A percentile compares a stretch with the other conserved stretches of the same genome.
These are phyloP conservation scores for Branchipolynoe longqiensis DNA, from an alignment of 2,888 invertebrate species.

Conservation along the genomic window DNA sequence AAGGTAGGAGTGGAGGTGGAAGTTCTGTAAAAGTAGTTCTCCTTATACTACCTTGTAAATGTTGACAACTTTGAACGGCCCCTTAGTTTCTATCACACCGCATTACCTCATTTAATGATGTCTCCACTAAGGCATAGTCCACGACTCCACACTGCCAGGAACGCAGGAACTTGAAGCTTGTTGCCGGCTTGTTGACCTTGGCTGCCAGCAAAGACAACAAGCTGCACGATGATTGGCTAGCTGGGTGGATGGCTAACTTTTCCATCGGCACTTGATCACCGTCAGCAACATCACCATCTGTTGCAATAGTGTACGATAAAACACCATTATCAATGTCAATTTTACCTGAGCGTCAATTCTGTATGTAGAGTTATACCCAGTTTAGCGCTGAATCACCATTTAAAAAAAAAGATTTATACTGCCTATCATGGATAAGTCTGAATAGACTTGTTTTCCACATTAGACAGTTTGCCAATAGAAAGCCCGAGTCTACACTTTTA, in stretches of 20 bases:
- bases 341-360: neutral
- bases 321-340: neutral
- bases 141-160: neutral
- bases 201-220: neutral
- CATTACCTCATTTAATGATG: neutral
- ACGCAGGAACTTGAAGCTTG: neutral
- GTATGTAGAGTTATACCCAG: too few relatives aligned
- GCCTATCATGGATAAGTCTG: too few relatives aligned
- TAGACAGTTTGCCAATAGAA: too few relatives aligned
- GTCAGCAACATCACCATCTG: slow-evolving; percentile 2
- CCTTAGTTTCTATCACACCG: too few relatives aligned
- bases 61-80: neutral
- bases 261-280: neutral
- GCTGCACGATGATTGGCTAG: neutral
- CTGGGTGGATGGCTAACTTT: neutral
- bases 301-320: neutral
- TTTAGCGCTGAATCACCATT: too few relatives aligned
- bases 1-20: too few relatives aligned
- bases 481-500: too few relatives aligned
- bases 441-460: too few relatives aligned
- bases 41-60: neutral
- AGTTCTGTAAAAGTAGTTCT: neutral
- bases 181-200: neutral
- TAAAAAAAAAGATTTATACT: too few relatives aligned
- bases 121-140: neutral